A percentile compares a stretch with the other conserved stretches of the same genome.
These are phyloP conservation scores for Beris morrisii DNA, from an alignment of 2,888 invertebrate genomes.

Conservation along the genomic window DNA sequence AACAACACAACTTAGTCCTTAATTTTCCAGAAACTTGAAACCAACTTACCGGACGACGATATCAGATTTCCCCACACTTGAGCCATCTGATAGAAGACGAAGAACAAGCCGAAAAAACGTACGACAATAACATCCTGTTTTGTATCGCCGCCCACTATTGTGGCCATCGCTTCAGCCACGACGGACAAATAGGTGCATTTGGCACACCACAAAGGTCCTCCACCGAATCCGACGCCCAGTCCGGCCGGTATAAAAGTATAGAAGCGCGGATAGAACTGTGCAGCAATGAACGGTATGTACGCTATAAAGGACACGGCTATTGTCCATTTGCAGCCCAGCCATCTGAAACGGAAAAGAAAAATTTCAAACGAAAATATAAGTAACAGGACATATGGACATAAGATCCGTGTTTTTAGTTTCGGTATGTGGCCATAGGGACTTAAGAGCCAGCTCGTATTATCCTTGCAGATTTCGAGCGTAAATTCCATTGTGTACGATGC, in stretches of 20 bases:
- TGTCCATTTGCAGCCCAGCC: slow-evolving; percentile 89
- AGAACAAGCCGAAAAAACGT: slow-evolving; percentile 92
- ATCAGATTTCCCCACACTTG: slow-evolving; percentile 93
- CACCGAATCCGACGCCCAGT: slow-evolving; percentile 78
- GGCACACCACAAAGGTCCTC: slow-evolving; percentile 93
- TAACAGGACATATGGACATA: background rate
- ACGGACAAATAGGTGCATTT: slow-evolving; percentile 93
- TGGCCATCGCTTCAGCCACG: slow-evolving; percentile 76
- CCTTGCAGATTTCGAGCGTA: too few relatives aligned
- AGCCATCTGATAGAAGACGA: slow-evolving; percentile 95
- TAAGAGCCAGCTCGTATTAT: too few relatives aligned
- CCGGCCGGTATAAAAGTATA: slow-evolving; percentile 83
- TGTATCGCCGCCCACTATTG: slow-evolving; percentile 63
- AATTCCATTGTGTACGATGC: too few relatives aligned
- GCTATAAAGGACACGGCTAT: slow-evolving; percentile 80
- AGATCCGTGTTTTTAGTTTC: too few relatives aligned
- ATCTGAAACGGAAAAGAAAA: slow-evolving; percentile 58
- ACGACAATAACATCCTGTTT: slow-evolving; percentile 78
- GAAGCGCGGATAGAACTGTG: slow-evolving; percentile 87
- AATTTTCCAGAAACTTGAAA: slow-evolving; percentile 7
- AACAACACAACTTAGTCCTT: slow-evolving; percentile 22
- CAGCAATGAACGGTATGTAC: slow-evolving; percentile 89
- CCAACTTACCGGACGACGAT: slow-evolving; percentile 71
- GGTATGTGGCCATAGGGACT: too few relatives aligned
- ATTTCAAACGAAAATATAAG: background rate